Evolutionary conservation across 2,113 vertebrate genomes (phyloP).

Genomic region (Pongo abelii): DNA sequence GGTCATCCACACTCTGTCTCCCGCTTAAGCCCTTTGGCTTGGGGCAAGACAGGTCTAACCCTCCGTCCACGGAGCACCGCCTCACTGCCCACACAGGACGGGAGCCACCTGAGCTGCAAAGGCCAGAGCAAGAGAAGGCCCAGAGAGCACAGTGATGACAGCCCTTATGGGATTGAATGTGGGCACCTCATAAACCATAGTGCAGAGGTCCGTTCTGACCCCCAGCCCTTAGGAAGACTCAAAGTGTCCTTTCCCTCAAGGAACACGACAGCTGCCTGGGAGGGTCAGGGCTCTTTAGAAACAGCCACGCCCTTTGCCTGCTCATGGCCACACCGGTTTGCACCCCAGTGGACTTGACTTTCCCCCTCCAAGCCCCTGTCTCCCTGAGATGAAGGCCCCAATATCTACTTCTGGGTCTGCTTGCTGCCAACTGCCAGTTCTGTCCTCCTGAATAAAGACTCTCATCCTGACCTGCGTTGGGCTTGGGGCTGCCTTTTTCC

Average conservation of each 20-base stretch:
- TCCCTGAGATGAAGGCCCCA: not conserved
- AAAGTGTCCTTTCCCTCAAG: not conserved
- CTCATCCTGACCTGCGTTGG: not conserved
- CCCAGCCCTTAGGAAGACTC: no score
- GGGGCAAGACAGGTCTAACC: not conserved
- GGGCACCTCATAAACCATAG: not conserved
- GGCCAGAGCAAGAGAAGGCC: no score
- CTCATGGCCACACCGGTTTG: not conserved
- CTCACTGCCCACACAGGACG: not conserved
- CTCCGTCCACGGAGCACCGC: no score
- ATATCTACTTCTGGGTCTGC: no score
- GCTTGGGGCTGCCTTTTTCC: not conserved
- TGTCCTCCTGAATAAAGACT: not conserved
- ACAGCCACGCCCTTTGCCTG: not conserved
- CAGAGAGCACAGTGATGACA: not conserved
- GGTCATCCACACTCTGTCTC: not conserved
- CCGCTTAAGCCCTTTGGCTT: not conserved
- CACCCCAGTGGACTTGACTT: not conserved
- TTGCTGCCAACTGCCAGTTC: not conserved
- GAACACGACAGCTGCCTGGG: not conserved
- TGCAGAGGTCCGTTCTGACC: not conserved
- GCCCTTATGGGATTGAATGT: no score
- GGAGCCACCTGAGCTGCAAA: not conserved
- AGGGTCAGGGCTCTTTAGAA: not conserved
- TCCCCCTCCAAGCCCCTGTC: not conserved